These are phyloP conservation scores for Resseliella maxima DNA, from an alignment of 2,888 invertebrate species.

Conservation along the genomic window DNA sequence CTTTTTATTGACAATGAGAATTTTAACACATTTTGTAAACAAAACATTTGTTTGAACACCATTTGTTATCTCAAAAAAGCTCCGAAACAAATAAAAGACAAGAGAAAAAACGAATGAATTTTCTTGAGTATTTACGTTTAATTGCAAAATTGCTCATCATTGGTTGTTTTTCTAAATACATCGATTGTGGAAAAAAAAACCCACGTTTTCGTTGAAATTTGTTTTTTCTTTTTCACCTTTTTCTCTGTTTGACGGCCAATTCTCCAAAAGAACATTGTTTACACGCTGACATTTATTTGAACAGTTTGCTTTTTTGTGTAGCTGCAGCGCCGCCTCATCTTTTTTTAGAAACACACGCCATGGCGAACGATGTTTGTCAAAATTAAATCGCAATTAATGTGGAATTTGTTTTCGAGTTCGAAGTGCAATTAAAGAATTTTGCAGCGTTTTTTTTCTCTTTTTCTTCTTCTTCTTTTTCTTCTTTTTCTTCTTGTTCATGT, in stretches of 20 bases:
- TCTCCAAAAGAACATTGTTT: conserved; percentile 5
- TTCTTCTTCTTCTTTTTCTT: too few relatives aligned
- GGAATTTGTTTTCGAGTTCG: neutral
- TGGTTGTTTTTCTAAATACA: neutral
- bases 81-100: neutral
- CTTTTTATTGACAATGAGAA: neutral
- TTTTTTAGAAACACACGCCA: neutral
- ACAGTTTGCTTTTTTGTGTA: neutral
- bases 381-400: conserved; percentile 13
- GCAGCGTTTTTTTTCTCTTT: too few relatives aligned
- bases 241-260: too few relatives aligned
- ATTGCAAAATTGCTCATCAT: neutral
- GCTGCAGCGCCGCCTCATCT: neutral
- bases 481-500: too few relatives aligned
- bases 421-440: conserved; percentile 37
- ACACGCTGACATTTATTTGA: neutral
- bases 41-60: neutral
- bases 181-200: neutral
- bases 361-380: too few relatives aligned
- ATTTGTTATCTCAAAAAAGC: neutral
- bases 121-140: neutral
- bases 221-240: neutral
- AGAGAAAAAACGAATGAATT: neutral
- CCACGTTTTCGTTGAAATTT: neutral
- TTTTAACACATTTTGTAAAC: neutral